A percentile compares a stretch with the other conserved stretches of the same genome.
Conservation (phyloP, 2,113 vertebrate species). For the Perognathus longimembris region DNA sequence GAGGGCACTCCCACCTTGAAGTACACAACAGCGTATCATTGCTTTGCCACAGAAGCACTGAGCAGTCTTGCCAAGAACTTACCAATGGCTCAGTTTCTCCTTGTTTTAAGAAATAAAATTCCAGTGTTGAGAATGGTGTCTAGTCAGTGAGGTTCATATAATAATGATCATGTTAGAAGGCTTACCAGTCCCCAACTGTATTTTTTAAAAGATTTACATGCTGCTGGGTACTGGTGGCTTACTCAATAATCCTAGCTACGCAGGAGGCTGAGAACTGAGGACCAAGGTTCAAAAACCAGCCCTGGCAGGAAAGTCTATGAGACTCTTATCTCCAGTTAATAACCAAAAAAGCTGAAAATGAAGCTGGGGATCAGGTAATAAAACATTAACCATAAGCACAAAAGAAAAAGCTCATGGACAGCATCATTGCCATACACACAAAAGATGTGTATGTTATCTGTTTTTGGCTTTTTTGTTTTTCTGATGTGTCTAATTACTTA, state of each 20-base stretch:
- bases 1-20: constrained; percentile 70
- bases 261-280: too few species aligned
- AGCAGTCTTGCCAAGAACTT: constrained; percentile 5
- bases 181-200: not conserved
- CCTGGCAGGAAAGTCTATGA: too few species aligned
- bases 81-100: constrained; percentile 24
- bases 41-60: not conserved
- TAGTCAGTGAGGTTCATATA: not conserved
- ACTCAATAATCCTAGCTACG: too few species aligned
- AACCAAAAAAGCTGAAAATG: too few species aligned
- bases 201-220: not conserved
- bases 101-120: constrained; percentile 38
- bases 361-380: too few species aligned
- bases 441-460: not conserved
- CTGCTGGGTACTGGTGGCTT: too few species aligned
- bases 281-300: too few species aligned
- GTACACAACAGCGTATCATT: not conserved
- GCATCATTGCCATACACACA: too few species aligned
- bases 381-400: too few species aligned
- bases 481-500: constrained; percentile 4
- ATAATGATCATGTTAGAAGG: not conserved
- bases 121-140: not conserved
- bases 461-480: constrained; percentile 39
- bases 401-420: too few species aligned
- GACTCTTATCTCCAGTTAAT: too few species aligned